Evolutionary conservation across 1,140 invertebrate genomes (phyloP).

Genomic region (Brachionus asplanchnoidis): DNA sequence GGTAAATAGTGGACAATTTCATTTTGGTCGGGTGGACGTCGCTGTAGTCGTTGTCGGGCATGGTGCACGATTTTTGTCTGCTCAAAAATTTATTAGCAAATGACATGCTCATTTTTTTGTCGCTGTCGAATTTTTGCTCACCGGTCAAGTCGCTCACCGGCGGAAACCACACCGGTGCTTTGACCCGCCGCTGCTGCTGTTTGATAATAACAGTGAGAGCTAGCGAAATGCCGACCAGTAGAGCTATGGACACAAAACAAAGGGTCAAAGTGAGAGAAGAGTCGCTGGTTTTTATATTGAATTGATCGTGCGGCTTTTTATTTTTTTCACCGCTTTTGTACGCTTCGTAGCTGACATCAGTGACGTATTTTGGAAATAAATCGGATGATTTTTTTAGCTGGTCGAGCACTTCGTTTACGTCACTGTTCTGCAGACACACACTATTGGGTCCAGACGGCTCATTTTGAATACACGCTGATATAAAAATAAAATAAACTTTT

Average conservation of each 20-base stretch:
- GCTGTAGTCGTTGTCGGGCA: constrained; percentile 17
- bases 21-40: background rate
- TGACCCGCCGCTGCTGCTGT: constrained; percentile 19
- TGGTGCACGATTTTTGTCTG: background rate
- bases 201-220: constrained; percentile 11
- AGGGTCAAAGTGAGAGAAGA: background rate
- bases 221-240: constrained; percentile 8
- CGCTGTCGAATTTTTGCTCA: background rate
- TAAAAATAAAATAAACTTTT: constrained; percentile 22
- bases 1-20: background rate
- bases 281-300: too few species aligned
- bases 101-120: background rate
- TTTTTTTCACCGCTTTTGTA: background rate
- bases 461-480: constrained; percentile 21
- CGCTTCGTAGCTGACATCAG: constrained; percentile 27
- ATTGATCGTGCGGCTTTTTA: too few species aligned
- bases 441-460: background rate
- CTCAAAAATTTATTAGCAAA: background rate
- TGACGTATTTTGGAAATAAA: constrained; percentile 20
- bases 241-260: background rate
- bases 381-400: constrained; percentile 25
- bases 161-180: constrained; percentile 16
- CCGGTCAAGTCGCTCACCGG: background rate
- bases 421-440: constrained; percentile 8
- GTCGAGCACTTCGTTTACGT: background rate